Conservation (phyloP, 2,797 vertebrate species). For the Sebastes cheni region DNA sequence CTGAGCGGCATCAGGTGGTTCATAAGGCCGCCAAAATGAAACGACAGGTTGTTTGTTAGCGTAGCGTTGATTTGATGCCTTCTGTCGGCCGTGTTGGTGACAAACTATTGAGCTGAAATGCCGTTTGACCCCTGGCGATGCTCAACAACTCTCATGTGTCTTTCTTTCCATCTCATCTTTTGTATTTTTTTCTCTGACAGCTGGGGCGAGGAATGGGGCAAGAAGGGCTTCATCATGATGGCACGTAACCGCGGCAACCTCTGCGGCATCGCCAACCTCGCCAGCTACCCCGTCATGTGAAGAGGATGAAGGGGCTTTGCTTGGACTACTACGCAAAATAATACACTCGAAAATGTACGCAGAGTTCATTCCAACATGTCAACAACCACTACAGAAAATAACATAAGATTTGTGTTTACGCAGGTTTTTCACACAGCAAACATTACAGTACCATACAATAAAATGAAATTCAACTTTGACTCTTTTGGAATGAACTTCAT, state of each 20-base stretch:
- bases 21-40: slow-evolving; percentile 7
- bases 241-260: slow-evolving; percentile 84
- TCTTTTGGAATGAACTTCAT: background rate
- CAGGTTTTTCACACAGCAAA: background rate
- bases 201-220: slow-evolving; percentile 84
- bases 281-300: slow-evolving; percentile 85
- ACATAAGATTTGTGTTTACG: background rate
- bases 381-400: background rate
- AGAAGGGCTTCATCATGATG: slow-evolving; percentile 83
- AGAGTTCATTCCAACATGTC: background rate
- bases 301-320: background rate
- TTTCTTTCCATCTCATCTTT: background rate
- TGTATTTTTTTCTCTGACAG: slow-evolving; percentile 58
- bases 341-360: background rate
- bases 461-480: background rate
- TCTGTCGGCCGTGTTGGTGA: background rate
- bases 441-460: background rate
- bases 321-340: background rate
- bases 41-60: background rate
- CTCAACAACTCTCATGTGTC: background rate
- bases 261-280: slow-evolving; percentile 85
- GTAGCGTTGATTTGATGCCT: background rate
- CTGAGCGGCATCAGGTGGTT: slow-evolving; percentile 49
- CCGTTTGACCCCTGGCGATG: background rate
- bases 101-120: slow-evolving; percentile 13